These are phyloP conservation scores for Stegostoma tigrinum DNA, from an alignment of 2,113 vertebrate species.

Conservation along the genomic window DNA sequence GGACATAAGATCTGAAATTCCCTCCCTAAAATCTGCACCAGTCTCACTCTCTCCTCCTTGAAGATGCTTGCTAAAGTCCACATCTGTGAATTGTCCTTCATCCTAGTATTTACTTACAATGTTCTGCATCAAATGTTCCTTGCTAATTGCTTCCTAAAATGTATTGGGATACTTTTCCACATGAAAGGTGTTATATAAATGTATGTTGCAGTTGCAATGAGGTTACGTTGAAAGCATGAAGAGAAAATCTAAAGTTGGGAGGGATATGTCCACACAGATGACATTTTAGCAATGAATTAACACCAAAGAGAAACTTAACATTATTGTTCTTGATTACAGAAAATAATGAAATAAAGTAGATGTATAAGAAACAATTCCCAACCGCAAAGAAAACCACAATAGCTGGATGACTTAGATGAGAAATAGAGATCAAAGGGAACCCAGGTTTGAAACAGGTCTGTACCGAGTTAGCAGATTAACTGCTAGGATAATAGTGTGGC, in stretches of 20 bases:
- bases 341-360: not conserved
- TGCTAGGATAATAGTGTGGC: not conserved
- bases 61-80: not conserved
- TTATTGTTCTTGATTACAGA: not conserved
- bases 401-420: not conserved
- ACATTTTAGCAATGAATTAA: not conserved
- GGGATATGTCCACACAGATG: not conserved
- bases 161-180: not conserved
- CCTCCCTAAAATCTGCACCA: not conserved
- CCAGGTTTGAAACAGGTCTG: not conserved
- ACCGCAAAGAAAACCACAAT: not conserved
- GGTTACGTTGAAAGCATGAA: not conserved
- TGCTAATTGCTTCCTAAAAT: not conserved
- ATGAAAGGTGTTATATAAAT: not conserved
- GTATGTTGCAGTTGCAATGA: not conserved
- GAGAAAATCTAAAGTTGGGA: not conserved
- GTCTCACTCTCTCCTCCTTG: not conserved
- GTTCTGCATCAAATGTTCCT: not conserved
- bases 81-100: not conserved
- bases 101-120: not conserved
- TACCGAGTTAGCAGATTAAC: not conserved
- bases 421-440: not conserved
- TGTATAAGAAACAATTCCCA: not conserved
- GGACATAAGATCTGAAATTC: not conserved
- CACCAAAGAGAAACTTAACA: not conserved